A percentile compares a stretch with the other conserved stretches of the same genome.
Evolutionary conservation across 2,797 vertebrate species (phyloP).

Genomic region (Phoeniculus purpureus): DNA sequence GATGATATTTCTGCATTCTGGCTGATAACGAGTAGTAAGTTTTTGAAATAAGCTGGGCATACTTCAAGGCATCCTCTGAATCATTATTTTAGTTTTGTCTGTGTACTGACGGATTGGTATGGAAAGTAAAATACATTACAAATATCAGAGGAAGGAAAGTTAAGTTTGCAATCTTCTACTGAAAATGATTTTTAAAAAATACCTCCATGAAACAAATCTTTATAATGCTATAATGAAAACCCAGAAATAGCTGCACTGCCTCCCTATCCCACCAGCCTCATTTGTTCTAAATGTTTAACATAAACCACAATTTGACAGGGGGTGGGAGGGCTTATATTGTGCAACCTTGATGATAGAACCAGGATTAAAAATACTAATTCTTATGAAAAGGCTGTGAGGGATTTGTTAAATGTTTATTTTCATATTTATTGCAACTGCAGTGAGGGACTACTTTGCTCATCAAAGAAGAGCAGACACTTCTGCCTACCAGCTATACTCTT

Average conservation of each 20-base stretch:
- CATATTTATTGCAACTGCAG: conserved; percentile 1
- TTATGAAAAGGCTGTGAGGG: background rate
- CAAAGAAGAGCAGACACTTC: background rate
- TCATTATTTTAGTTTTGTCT: background rate
- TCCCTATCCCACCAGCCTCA: background rate
- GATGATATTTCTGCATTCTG: background rate
- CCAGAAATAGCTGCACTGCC: background rate
- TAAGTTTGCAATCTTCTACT: conserved; percentile 5
- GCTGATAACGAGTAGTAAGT: background rate
- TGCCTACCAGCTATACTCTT: background rate
- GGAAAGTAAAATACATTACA: background rate
- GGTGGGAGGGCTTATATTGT: background rate
- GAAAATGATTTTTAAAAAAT: background rate
- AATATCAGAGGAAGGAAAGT: background rate
- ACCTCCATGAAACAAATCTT: conserved; percentile 26
- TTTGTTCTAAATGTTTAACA: background rate
- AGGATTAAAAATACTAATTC: background rate
- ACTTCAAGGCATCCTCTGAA: background rate
- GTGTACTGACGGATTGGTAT: background rate
- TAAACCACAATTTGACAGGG: background rate
- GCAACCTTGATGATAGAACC: background rate
- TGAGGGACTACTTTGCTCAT: background rate
- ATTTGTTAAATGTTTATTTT: background rate
- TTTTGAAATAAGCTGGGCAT: background rate
- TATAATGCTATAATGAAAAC: background rate